phyloP scores from a whole-genome alignment of 37 sponge, comb jelly and placozoan species.

The Aplysina aerophoba region DNA sequence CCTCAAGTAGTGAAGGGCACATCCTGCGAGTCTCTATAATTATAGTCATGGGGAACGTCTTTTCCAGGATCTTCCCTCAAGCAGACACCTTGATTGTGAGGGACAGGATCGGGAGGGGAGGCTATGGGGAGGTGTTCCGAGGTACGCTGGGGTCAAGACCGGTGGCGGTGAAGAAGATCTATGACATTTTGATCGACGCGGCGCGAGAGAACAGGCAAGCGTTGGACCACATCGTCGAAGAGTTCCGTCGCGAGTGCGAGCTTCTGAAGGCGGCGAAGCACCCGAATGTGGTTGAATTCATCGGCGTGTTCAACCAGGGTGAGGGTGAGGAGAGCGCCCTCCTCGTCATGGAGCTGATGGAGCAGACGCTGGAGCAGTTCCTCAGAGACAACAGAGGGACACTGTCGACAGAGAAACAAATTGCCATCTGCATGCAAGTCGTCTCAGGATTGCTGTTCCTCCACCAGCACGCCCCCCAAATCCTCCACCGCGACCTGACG shows the following conservation, averaged over 20 bases:
- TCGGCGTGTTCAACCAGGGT: conserved; percentile 1
- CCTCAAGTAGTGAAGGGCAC: no score
- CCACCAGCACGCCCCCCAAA: not conserved
- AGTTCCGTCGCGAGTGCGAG: not conserved
- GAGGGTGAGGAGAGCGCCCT: not conserved
- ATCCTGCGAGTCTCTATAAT: no score
- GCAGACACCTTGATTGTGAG: not conserved
- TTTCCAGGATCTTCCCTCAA: not conserved
- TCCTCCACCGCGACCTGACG: conserved; percentile 1
- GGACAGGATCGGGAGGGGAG: not conserved
- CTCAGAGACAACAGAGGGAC: conserved; percentile 21
- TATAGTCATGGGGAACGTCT: not conserved
- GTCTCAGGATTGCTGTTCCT: not conserved
- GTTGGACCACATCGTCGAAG: not conserved
- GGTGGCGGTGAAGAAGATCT: conserved; percentile 20
- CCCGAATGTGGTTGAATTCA: not conserved
- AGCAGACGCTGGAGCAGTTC: conserved; percentile 20
- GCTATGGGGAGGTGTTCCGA: not conserved
- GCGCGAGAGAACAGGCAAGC: not conserved
- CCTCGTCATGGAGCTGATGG: conserved; percentile 20
- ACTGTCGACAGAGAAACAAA: not conserved
- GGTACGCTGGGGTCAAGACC: not conserved
- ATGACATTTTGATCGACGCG: not conserved
- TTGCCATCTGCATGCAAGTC: not conserved
- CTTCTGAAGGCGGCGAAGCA: not conserved